Base-by-base conservation (phyloP, 2,888 invertebrate genomes). In the Prenolepis imparis region DNA sequence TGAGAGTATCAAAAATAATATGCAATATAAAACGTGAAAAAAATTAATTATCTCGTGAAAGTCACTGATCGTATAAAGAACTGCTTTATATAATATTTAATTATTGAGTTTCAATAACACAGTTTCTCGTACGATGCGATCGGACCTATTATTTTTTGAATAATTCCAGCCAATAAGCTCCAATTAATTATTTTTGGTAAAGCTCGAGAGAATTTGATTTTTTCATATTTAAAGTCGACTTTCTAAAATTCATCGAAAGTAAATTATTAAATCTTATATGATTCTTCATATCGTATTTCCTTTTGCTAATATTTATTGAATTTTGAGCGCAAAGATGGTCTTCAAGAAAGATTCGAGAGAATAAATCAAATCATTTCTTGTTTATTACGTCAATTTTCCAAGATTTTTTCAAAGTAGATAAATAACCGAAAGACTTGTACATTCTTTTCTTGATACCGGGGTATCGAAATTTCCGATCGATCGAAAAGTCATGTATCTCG, bases 11-110 rank as follows among this genome's bases (percentile, higher is more conserved):
- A 64, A 39, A 39, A 32, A 52, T 32, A 32, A n/a, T 44, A 11
- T 21, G 44, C 9, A 15, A 18, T 28, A 67, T 11, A 8, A n/a
- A 24, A 48, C n/a, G n/a, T 12, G 32, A n/a, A n/a, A 68, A 67
- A 18, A 21, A 5, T 48, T 52, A 15, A 18, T 68, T 68, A 68
- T n/a, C 52, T 68, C 32, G 32, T 52, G 15, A 68, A 68, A 32
- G 21, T 36, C n/a, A 11, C 1, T 52, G 15, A 44, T 44, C 44
- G 12, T 32, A 32, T n/a, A 32, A 21, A 52, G n/a, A 52, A 21
- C 0, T 0, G 11, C n/a, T 67, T 48, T 18, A 9, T 44, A 12
- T 12, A 52, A 48, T 28, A 28, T 67, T 67, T 15, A 67, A n/a
- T 68, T 68, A 32, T 32, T 8, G 32, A 68, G 52, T 52, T 32